These are phyloP conservation scores for Alitta virens DNA, from an alignment of 2,888 invertebrate species.

Conservation along the genomic window DNA sequence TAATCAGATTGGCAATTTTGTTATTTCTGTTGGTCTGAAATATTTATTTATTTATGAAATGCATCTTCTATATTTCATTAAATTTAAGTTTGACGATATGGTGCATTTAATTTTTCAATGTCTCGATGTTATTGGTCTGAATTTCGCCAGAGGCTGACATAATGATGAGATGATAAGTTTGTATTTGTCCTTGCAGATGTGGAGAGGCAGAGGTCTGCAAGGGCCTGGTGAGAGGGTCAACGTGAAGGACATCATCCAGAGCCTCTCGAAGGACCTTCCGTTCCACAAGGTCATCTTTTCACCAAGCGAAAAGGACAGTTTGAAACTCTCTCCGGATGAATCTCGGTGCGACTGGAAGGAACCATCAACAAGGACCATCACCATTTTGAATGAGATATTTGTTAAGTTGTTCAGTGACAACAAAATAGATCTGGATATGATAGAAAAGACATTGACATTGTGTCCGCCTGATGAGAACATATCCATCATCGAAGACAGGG, in stretches of 20 bases:
- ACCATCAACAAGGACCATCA: neutral
- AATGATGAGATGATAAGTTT: no score
- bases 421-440: neutral
- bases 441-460: neutral
- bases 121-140: no score
- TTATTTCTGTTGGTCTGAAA: no score
- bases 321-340: neutral
- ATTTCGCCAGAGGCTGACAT: no score
- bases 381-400: neutral
- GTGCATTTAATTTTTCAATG: no score
- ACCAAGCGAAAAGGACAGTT: neutral
- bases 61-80: no score
- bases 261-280: neutral
- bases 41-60: no score
- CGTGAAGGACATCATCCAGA: neutral
- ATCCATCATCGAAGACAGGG: conserved; percentile 18
- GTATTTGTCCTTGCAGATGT: no score
- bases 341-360: neutral
- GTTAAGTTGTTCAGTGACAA: neutral
- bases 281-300: neutral
- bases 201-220: no score
- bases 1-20: no score
- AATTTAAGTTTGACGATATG: no score
- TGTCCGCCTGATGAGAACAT: conserved; percentile 10
- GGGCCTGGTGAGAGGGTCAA: neutral